Evolutionary conservation across 2,113 vertebrate genomes (phyloP).

Genomic region (Sterrhoptilus dennistouni): DNA sequence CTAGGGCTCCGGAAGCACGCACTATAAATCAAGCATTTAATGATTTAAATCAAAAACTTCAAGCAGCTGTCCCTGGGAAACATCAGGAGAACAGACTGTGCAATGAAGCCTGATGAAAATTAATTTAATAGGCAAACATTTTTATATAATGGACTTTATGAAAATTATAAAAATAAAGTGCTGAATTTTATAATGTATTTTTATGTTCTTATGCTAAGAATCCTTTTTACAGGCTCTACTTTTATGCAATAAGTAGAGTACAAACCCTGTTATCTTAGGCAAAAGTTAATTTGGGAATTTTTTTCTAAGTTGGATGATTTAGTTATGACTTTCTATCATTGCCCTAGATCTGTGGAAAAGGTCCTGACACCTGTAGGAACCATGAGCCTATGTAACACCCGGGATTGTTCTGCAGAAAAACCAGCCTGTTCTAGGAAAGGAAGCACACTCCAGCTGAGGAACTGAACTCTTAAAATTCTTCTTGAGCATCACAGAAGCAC

Average conservation of each 20-base stretch:
- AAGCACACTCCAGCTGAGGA: neutral
- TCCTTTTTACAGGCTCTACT: neutral
- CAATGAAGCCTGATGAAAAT: slow-evolving; percentile 39
- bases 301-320: neutral
- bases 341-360: neutral
- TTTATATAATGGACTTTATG: neutral
- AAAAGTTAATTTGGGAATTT: neutral
- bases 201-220: neutral
- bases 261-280: neutral
- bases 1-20: neutral
- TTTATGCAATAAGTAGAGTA: neutral
- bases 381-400: neutral
- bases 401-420: neutral
- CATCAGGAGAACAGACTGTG: neutral
- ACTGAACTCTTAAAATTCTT: neutral
- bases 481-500: neutral
- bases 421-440: neutral
- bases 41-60: slow-evolving; percentile 42
- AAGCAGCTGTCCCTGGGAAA: slow-evolving; percentile 27
- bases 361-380: neutral
- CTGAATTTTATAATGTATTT: neutral
- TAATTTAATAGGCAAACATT: slow-evolving; percentile 18
- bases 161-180: slow-evolving; percentile 14
- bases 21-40: slow-evolving; percentile 57
- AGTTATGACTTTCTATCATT: neutral